Percentiles rank a stretch among this genome's conserved stretches.
Conservation (phyloP, 2,888 invertebrate genomes). For the Zele albiditarsus region DNA sequence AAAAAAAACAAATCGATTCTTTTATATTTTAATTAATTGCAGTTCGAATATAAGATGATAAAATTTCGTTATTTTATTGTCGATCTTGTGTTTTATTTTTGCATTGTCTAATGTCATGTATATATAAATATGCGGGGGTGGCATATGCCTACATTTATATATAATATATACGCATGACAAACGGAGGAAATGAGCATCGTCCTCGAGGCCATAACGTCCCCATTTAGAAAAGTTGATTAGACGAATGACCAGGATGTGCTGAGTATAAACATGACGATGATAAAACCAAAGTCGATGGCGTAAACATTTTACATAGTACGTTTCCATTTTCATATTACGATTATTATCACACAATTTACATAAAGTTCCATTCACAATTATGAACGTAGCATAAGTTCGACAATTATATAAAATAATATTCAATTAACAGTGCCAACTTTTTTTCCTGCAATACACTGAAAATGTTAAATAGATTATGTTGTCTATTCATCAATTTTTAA, state of each 20-base stretch:
- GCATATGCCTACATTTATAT: not conserved
- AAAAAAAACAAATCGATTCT: slow-evolving; percentile 4
- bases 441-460: too few species aligned
- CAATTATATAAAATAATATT: not conserved
- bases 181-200: slow-evolving; percentile 64
- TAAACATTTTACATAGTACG: slow-evolving; percentile 5
- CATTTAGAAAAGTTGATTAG: slow-evolving; percentile 66
- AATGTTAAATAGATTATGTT: too few species aligned
- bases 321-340: not conserved
- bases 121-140: slow-evolving; percentile 24
- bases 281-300: not conserved
- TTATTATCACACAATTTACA: too few species aligned
- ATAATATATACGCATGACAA: slow-evolving; percentile 38
- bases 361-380: slow-evolving; percentile 7
- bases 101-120: not conserved
- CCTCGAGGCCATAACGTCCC: slow-evolving; percentile 61
- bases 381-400: not conserved
- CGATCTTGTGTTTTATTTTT: not conserved
- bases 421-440: too few species aligned
- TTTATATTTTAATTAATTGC: not conserved
- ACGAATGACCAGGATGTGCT: slow-evolving; percentile 42
- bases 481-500: too few species aligned
- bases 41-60: slow-evolving; percentile 20
- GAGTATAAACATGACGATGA: slow-evolving; percentile 27
- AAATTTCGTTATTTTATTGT: not conserved